Base-by-base conservation (phyloP, 2,113 vertebrate genomes). In the Aramus guarauna region DNA sequence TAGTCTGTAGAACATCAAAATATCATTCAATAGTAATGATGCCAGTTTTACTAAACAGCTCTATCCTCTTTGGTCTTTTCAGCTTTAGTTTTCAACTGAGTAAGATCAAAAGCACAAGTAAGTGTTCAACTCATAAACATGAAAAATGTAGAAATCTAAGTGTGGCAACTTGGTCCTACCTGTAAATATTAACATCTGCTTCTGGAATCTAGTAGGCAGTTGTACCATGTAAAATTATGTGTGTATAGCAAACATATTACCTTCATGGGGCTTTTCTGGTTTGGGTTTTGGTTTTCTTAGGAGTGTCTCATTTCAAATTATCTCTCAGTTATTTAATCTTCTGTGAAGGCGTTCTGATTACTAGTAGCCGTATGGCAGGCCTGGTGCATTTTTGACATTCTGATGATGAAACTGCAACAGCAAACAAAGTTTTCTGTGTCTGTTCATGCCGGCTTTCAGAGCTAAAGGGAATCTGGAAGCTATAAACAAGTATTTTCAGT, bases 361-460 rank as follows among this genome's bases (percentile, higher is more conserved):
- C 36, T 63, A 22, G 64, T 67, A 87, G 83, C 55, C 15, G 3
- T 62, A 45, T 84, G 52, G 73, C 73, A 89, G 80, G 68, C 81
- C 84, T 2, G 7, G 68, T 78, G 80, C 94, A 91, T 96, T 96
- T 96, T 94, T 96, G 76, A 64, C 86, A 91, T 96, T 68, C 86
- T 87, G 89, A 81, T 95, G 93, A 81, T 94, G 89, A 95, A 92
- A 94, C 73, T 91, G 56, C 80, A 87, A 45, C n/a, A 68, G 73
- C 72, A 88, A 85, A 86, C 55, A 53, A 76, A 83, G 68, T 89
- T 86, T 90, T 96, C 50, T 89, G 34, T 89, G 60, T 94, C 53
- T 81, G n/a, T 78, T 95, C 37, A 9, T 67, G 80, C 52, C 52
- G 85, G 48, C 52, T 93, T 78, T 90, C 66, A 74, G 83, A 78